These are phyloP conservation scores for Drosophila paramelanica DNA, from an alignment of 2,888 invertebrate genomes.

Conservation along the genomic window DNA sequence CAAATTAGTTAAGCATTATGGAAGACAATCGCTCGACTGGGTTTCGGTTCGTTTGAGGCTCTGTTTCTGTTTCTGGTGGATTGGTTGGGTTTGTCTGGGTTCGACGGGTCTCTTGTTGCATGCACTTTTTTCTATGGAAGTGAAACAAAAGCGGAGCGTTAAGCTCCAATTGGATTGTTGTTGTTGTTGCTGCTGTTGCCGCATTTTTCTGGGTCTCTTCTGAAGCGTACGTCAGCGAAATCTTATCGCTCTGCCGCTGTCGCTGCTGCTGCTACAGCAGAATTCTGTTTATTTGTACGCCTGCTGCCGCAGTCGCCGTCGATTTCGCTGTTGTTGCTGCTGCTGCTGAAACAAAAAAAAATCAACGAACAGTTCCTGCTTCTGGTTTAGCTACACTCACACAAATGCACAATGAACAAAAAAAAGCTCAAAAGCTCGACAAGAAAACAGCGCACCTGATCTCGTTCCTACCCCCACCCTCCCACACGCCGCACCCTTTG, in stretches of 20 bases:
- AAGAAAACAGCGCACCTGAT: conserved; percentile 70
- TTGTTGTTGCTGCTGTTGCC: conserved; percentile 37
- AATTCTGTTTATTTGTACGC: conserved; percentile 74
- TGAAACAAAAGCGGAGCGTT: conserved; percentile 77
- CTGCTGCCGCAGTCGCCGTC: conserved; percentile 17
- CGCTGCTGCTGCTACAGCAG: conserved; percentile 37
- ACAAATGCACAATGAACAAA: conserved; percentile 21
- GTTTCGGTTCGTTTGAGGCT: conserved; percentile 24
- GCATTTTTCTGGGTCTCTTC: conserved; percentile 37
- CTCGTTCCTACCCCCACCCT: conserved; percentile 26
- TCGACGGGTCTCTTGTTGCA: conserved; percentile 78
- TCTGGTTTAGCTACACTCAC: conserved; percentile 62
- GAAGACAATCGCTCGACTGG: conserved; percentile 40
- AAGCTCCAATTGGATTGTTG: conserved; percentile 76
- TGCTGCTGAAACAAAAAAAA: conserved; percentile 43
- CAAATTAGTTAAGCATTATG: conserved; percentile 51
- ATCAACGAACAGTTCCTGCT: conserved; percentile 80
- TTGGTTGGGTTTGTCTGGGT: conserved; percentile 50
- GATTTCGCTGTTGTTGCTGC: conserved; percentile 20
- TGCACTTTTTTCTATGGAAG: conserved; percentile 77
- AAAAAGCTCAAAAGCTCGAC: conserved; percentile 20
- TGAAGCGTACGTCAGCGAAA: conserved; percentile 76
- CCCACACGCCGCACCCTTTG: conserved; percentile 21
- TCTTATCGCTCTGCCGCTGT: conserved; percentile 65
- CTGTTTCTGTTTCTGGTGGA: conserved; percentile 22